Conservation (phyloP, 2,113 vertebrate species). For the Ceyx melanurus region DNA sequence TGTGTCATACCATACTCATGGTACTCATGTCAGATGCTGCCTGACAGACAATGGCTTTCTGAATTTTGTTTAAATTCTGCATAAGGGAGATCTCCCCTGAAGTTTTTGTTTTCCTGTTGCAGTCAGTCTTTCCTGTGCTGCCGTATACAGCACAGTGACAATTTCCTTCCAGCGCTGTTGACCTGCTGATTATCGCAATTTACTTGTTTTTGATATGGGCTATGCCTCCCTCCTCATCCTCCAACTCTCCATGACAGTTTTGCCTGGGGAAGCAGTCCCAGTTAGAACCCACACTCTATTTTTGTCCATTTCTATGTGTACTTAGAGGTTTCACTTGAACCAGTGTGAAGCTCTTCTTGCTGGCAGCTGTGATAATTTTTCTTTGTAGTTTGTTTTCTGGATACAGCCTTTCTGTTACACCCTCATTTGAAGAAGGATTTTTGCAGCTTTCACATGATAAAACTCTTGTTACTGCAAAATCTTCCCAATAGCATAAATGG, state of each 20-base stretch:
- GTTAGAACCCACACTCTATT: neutral
- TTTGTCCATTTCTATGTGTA: neutral
- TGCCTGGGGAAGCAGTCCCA: neutral
- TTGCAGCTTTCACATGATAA: rapidly evolving
- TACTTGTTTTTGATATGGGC: neutral
- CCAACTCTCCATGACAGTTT: neutral
- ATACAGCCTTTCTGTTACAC: neutral
- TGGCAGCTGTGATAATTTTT: neutral
- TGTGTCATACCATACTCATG: rapidly evolving
- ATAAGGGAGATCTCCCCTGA: neutral
- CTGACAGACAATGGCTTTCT: neutral
- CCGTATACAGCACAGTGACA: neutral
- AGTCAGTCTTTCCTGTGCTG: neutral
- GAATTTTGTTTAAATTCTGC: neutral
- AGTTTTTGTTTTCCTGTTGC: neutral
- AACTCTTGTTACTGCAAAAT: neutral
- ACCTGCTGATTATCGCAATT: neutral
- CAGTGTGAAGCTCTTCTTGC: neutral
- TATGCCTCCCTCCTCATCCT: neutral
- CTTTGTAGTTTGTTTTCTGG: neutral
- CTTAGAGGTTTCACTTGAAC: neutral
- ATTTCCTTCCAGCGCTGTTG: neutral
- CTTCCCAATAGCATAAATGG: neutral
- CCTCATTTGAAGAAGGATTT: neutral
- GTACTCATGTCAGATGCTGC: neutral